phyloP scores from a whole-genome alignment of 2,888 invertebrate genomes.

The Pandemis cinnamomeana region DNA sequence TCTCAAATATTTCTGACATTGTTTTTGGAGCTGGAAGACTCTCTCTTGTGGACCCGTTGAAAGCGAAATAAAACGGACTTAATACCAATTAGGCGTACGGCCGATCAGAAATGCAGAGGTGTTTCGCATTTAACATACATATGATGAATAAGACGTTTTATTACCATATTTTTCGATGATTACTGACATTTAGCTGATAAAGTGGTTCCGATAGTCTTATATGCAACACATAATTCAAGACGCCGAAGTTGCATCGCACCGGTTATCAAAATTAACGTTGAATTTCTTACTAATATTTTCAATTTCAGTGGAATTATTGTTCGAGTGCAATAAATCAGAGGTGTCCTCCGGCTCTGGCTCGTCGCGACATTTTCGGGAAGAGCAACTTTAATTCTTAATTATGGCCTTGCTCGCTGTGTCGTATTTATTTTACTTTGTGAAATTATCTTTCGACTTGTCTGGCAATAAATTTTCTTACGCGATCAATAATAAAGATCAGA shows the following conservation, averaged over 20 bases:
- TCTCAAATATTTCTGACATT: neutral
- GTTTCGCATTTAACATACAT: slow-evolving; percentile 15
- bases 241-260: slow-evolving; percentile 55
- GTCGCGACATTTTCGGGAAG: slow-evolving; percentile 72
- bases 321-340: slow-evolving; percentile 69
- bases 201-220: slow-evolving; percentile 37
- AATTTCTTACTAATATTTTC: slow-evolving; percentile 67
- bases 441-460: slow-evolving; percentile 60
- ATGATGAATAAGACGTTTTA: slow-evolving; percentile 31
- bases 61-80: neutral
- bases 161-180: slow-evolving; percentile 29
- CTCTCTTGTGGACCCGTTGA: neutral
- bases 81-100: neutral
- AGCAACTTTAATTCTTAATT: slow-evolving; percentile 79
- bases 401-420: slow-evolving; percentile 66
- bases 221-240: slow-evolving; percentile 50
- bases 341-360: slow-evolving; percentile 59
- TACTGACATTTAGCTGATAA: slow-evolving; percentile 19
- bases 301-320: slow-evolving; percentile 72
- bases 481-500: slow-evolving; percentile 71
- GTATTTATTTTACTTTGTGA: slow-evolving; percentile 74
- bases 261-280: slow-evolving; percentile 57
- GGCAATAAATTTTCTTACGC: slow-evolving; percentile 68
- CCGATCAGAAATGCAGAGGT: neutral
- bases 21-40: neutral